Evolutionary conservation across 1,140 invertebrate species (phyloP), one percentile per base, ranked within the genome.

Genomic region (Euura saliciscinereae): DNA sequence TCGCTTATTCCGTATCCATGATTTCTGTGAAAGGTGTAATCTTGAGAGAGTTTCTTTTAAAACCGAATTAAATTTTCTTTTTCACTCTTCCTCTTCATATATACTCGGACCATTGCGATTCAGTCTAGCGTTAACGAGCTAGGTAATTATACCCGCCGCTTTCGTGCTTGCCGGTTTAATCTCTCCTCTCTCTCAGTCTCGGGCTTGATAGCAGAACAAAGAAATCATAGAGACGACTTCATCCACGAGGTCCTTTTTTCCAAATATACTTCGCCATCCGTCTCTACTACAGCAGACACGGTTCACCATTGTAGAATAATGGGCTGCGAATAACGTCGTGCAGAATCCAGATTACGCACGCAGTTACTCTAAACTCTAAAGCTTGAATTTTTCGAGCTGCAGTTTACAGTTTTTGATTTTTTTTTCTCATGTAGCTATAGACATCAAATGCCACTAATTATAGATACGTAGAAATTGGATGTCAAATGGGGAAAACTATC

Each of bases 401-500:
- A 28, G 28, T 28, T 28, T 28, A 28, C 28, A 28, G 28, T 28
- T 28, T 1, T 28, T 28, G 0, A 28, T 28, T 28, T 28, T 28
- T 28, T 28, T 28, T 28, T 28, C 28, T 28, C 28, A 28, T 28
- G 0, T 28, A 28, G 28, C 28, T 28, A 28, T 28, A 28, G 28
- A 28, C 28, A 28, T 28, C 28, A 28, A 28, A 28, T 1, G 28
- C 28, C 28, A 28, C 28, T 28, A 28, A 28, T 28, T 28, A 28
- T 28, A 28, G 28, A 28, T 28, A 28, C 28, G 28, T 28, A 28
- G 0, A 28, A 28, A 28, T 28, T 28, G 28, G 28, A 28, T 28
- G 0, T 28, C 28, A 65, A 66, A 4, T 45, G 70, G 73, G 68
- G 67, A 45, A 71, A 67, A 65, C 70, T 13, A 71, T 67, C 28